Percentiles rank a stretch among this genome's conserved stretches.
phyloP scores from a whole-genome alignment of 35 echinoderm and acorn worm species.

The Anneissia japonica region DNA sequence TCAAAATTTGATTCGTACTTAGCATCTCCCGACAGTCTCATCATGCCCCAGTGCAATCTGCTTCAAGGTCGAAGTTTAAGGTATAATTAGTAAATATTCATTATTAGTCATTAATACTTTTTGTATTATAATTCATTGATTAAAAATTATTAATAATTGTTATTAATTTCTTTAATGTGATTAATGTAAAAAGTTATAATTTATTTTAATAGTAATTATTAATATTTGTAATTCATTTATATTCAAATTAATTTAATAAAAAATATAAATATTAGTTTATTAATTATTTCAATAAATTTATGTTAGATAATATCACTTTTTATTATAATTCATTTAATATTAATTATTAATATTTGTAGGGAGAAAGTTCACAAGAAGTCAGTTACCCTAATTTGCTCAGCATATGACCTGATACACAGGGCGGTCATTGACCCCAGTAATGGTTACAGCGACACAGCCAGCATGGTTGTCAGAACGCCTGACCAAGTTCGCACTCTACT shows the following conservation, averaged over 20 bases:
- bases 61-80: conserved; percentile 71
- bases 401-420: conserved; percentile 68
- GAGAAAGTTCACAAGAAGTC: conserved; percentile 70
- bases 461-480: conserved; percentile 64
- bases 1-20: conserved; percentile 80
- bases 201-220: not conserved
- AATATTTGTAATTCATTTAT: not conserved
- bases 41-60: conserved; percentile 64
- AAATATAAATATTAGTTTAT: not conserved
- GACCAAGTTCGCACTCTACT: conserved; percentile 46
- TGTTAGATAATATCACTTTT: not conserved
- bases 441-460: conserved; percentile 49
- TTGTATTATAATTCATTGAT: not conserved
- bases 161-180: not conserved
- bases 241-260: not conserved
- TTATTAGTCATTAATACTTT: not conserved
- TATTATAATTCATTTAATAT: not conserved
- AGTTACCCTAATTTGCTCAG: conserved; percentile 49
- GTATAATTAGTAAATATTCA: too few relatives aligned
- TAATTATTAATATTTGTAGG: conserved; percentile 29
- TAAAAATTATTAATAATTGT: too few relatives aligned
- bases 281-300: not conserved
- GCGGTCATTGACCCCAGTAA: conserved; percentile 55
- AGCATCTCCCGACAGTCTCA: conserved; percentile 73
- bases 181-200: not conserved